phyloP scores from a whole-genome alignment of 2,797 vertebrate genomes.

The Pachyuromys duprasi region DNA sequence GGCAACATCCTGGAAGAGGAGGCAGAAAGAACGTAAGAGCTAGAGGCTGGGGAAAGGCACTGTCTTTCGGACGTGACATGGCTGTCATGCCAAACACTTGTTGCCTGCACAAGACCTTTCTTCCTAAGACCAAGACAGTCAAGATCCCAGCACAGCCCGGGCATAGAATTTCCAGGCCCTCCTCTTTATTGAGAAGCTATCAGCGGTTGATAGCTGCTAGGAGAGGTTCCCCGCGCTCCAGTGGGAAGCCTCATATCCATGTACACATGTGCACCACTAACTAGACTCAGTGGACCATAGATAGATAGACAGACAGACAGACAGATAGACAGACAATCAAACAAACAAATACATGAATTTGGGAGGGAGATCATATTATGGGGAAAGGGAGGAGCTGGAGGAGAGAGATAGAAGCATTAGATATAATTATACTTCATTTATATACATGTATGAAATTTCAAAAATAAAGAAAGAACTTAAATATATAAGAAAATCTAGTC shows the following conservation, averaged over 20 bases:
- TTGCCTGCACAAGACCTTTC: background rate
- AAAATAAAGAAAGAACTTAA: background rate
- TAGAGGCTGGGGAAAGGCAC: background rate
- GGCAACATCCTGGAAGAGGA: background rate
- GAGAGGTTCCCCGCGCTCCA: background rate
- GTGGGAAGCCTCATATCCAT: background rate
- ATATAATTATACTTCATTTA: background rate
- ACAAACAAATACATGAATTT: background rate
- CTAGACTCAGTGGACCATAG: no score
- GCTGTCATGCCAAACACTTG: background rate
- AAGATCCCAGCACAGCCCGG: background rate
- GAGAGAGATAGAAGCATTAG: background rate
- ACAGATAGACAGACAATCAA: background rate
- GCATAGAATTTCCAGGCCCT: background rate
- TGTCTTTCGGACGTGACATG: background rate
- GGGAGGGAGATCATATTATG: background rate
- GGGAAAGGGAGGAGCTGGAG: background rate
- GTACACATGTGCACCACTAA: background rate
- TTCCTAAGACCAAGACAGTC: background rate
- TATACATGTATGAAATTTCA: background rate
- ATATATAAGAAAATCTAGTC: background rate
- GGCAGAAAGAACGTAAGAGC: background rate
- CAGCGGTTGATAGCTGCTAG: background rate
- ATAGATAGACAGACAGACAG: background rate
- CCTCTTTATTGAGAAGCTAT: background rate